A percentile compares a stretch with the other conserved stretches of the same genome.
These are phyloP conservation scores for Athene cunicularia DNA, from an alignment of 2,113 vertebrate species.

Conservation along the genomic window DNA sequence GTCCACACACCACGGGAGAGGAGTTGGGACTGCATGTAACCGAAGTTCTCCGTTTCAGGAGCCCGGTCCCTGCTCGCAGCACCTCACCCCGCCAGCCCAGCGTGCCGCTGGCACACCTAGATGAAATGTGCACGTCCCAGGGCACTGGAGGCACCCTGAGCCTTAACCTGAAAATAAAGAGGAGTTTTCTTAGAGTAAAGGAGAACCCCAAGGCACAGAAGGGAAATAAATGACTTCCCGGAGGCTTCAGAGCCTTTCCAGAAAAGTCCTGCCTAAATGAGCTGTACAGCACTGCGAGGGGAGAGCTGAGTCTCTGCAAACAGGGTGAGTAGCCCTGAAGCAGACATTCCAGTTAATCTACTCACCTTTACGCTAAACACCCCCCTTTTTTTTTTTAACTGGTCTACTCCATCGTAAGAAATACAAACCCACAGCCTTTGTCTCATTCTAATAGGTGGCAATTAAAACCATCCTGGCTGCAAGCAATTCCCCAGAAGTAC, in stretches of 20 bases:
- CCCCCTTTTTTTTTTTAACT: neutral
- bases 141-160: neutral
- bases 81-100: accelerated
- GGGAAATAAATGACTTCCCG: neutral
- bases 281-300: accelerated
- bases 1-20: accelerated
- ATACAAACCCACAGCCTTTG: accelerated
- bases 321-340: accelerated
- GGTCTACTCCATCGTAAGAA: too few relatives aligned
- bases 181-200: neutral
- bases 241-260: neutral
- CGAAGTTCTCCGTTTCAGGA: neutral
- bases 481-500: accelerated
- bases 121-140: accelerated
- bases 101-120: accelerated
- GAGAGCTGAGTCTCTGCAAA: neutral
- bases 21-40: accelerated
- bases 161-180: neutral
- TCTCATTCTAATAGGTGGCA: accelerated
- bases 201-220: neutral
- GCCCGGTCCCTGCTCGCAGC: neutral
- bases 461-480: neutral
- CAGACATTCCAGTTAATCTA: accelerated
- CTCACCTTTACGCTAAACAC: neutral
- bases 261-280: neutral